A percentile compares a stretch with the other conserved stretches of the same genome.
Conservation (phyloP, 2,888 invertebrate species). For the Melinaea marsaeus region DNA sequence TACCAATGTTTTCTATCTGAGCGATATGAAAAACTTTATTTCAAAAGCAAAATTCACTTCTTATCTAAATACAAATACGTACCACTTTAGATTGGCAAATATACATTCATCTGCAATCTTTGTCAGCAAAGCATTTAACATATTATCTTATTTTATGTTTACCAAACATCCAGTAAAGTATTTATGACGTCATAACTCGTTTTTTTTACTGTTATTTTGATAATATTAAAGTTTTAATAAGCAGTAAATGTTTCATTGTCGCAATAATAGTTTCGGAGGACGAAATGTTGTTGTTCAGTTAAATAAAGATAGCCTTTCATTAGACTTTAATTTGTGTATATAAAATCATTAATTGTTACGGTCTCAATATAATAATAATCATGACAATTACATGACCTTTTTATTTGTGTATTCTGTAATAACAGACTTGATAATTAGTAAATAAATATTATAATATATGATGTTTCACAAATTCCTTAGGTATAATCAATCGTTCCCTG, state of each 20-base stretch:
- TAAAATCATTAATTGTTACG: neutral
- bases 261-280: conserved; percentile 19
- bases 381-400: too few relatives aligned
- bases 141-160: conserved; percentile 63
- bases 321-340: conserved; percentile 3
- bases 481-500: neutral
- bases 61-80: neutral
- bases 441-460: too few relatives aligned
- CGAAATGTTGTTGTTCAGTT: neutral
- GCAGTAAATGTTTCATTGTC: conserved; percentile 30
- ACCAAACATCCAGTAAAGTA: conserved; percentile 56
- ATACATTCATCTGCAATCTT: conserved; percentile 65
- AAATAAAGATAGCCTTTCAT: conserved; percentile 2
- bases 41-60: conserved; percentile 12
- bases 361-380: conserved; percentile 1
- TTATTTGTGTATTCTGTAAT: too few relatives aligned
- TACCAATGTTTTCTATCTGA: conserved; percentile 68
- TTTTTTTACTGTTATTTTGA: conserved; percentile 30
- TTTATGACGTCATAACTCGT: conserved; percentile 52
- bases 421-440: too few relatives aligned
- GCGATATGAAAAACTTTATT: conserved; percentile 71
- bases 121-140: conserved; percentile 61
- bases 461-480: too few relatives aligned
- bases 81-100: conserved; percentile 28
- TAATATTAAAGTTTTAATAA: conserved; percentile 29